phyloP scores from a whole-genome alignment of 2,888 invertebrate species.

The Tipula lateralis region DNA sequence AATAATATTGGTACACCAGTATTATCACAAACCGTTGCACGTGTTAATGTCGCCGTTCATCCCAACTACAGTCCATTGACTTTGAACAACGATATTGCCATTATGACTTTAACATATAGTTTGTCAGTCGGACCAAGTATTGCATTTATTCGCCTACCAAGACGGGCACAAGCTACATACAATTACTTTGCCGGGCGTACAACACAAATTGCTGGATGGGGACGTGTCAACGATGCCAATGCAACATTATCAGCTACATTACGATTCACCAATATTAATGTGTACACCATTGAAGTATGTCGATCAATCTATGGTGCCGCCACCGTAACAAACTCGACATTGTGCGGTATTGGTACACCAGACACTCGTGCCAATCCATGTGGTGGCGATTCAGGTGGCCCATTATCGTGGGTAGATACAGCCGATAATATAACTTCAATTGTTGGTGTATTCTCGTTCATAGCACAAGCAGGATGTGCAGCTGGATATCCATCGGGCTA shows the following conservation, averaged over 20 bases:
- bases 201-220: background rate
- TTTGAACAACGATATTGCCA: background rate
- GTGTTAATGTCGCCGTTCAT: background rate
- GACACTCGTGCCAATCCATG: constrained; percentile 33
- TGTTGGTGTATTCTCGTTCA: constrained; percentile 36
- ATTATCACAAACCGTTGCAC: background rate
- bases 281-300: background rate
- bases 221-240: constrained; percentile 19
- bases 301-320: background rate
- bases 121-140: background rate
- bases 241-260: background rate
- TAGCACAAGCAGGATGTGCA: constrained; percentile 34
- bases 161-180: background rate
- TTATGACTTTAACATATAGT: background rate
- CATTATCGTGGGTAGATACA: constrained; percentile 33
- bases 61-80: background rate
- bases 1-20: background rate
- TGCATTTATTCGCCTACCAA: background rate
- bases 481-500: constrained; percentile 36
- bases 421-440: constrained; percentile 32
- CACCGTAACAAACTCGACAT: background rate
- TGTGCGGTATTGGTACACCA: background rate
- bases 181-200: background rate
- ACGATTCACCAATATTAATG: background rate
- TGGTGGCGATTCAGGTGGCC: constrained; percentile 36